Conservation (phyloP, 2,888 invertebrate genomes). For the Phortica magna region DNA sequence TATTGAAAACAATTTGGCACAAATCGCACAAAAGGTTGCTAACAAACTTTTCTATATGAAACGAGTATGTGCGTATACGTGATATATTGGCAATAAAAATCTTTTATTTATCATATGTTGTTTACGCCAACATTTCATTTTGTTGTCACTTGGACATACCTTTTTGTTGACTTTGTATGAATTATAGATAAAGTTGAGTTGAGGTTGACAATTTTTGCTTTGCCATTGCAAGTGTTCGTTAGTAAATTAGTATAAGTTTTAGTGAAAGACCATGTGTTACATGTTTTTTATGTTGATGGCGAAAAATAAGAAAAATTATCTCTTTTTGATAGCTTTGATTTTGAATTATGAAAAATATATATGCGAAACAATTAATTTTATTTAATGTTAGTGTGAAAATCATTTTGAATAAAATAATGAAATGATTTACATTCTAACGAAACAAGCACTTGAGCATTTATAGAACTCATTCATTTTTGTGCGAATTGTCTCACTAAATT, state of each 20-base stretch:
- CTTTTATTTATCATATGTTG: constrained; percentile 60
- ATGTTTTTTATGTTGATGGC: no score
- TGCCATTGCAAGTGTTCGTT: neutral
- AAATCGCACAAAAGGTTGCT: constrained; percentile 26
- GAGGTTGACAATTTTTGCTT: constrained; percentile 11
- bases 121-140: neutral
- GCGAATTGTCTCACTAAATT: no score
- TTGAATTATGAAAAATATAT: no score
- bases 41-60: neutral
- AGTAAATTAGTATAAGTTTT: neutral
- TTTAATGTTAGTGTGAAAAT: no score
- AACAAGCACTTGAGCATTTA: no score
- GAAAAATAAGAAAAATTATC: neutral
- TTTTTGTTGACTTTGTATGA: constrained; percentile 51
- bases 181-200: constrained; percentile 29
- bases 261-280: no score
- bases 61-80: constrained; percentile 8
- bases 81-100: constrained; percentile 56
- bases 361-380: no score
- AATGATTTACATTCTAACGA: no score
- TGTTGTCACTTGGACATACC: no score
- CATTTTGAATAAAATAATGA: no score
- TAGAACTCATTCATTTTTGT: no score
- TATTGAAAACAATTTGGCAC: constrained; percentile 66
- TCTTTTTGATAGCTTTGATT: no score